Base-by-base conservation (phyloP, 2,113 vertebrate genomes). In the Orthonyx spaldingii region DNA sequence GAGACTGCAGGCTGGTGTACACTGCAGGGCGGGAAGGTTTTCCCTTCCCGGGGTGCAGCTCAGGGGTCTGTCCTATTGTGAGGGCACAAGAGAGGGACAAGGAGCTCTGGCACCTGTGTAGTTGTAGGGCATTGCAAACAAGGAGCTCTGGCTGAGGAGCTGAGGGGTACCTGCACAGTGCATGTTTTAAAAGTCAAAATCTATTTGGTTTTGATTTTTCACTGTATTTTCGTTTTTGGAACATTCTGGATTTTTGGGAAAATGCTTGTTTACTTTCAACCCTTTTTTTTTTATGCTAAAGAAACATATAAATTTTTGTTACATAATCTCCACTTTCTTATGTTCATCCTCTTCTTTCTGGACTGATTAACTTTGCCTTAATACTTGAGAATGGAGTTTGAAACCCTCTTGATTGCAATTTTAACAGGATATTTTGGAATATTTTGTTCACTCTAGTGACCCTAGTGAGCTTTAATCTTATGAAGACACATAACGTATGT, bases 91-190 rank as follows among this genome's bases (percentile, higher is more conserved):
- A 32, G 30, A 41, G 44, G 32, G n/a, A 39, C 11, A 24, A 0
- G 2, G 15, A 35, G 9, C n/a, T 76, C 18, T 33, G 35, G 28
- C n/a, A 53, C 12, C 18, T 64, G 13, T 24, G 18, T 15, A 56
- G 35, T 8, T 66, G 11, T 27, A 61, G 35, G 41, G 9, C 18
- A 22, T 33, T 0, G 1, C 35, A 71, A 72, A 19, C 16, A 47
- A 70, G 46, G 49, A 81, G 9, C 6, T n/a, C 22, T 74, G 50
- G 13, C 46, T 78, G 47, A 61, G 22, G 12, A 3, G 8, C 60
- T 74, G 4, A 50, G 32, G 37, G 3, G 1, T 57, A 11, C 5
- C 12, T 66, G 24, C 2, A 4, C 11, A 8, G 12, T 13, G 20
- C 1, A 4, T 18, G 3, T 53, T 88, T 79, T 70, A n/a, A 52